These are phyloP conservation scores for Otus sunia DNA, from an alignment of 2,113 vertebrate genomes.

Conservation along the genomic window DNA sequence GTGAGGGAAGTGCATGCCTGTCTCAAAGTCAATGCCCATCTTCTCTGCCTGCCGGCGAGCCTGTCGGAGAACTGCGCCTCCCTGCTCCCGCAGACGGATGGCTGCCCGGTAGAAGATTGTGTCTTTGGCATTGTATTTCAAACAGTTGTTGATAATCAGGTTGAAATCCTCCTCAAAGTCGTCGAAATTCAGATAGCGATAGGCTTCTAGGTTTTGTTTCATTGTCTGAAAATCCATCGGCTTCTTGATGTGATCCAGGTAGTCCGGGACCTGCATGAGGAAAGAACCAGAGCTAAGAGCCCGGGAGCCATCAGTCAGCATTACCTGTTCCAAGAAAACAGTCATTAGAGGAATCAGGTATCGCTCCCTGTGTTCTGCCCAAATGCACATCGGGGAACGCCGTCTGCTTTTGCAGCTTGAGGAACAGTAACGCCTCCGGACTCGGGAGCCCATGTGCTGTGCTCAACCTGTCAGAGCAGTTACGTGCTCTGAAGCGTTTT, in stretches of 20 bases:
- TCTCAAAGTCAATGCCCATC: conserved; percentile 97
- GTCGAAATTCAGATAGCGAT: conserved; percentile 94
- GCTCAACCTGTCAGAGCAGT: not conserved
- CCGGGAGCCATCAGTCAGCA: not conserved
- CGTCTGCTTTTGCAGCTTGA: conserved; percentile 17
- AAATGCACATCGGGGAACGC: conserved; percentile 10
- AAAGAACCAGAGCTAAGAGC: conserved; percentile 52
- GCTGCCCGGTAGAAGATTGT: conserved; percentile 97
- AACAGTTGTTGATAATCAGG: conserved; percentile 97
- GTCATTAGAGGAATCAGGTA: conserved; percentile 32
- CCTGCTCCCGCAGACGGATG: conserved; percentile 90
- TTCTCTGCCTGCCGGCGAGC: conserved; percentile 92
- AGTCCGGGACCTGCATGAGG: conserved; percentile 89
- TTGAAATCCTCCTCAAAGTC: conserved; percentile 96
- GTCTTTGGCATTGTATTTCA: conserved; percentile 99
- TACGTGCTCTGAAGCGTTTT: not conserved
- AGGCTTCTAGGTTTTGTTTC: conserved; percentile 93
- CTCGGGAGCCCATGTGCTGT: conserved; percentile 3
- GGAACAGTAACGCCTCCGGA: not conserved
- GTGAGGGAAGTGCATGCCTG: conserved; percentile 92
- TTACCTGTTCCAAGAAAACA: conserved; percentile 68
- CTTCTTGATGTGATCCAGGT: conserved; percentile 97
- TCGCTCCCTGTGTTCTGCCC: conserved; percentile 11
- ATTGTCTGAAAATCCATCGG: conserved; percentile 99
- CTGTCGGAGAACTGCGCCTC: conserved; percentile 84